Evolutionary conservation across 1,140 invertebrate genomes (phyloP).

Genomic region (Magallana ariakensis): DNA sequence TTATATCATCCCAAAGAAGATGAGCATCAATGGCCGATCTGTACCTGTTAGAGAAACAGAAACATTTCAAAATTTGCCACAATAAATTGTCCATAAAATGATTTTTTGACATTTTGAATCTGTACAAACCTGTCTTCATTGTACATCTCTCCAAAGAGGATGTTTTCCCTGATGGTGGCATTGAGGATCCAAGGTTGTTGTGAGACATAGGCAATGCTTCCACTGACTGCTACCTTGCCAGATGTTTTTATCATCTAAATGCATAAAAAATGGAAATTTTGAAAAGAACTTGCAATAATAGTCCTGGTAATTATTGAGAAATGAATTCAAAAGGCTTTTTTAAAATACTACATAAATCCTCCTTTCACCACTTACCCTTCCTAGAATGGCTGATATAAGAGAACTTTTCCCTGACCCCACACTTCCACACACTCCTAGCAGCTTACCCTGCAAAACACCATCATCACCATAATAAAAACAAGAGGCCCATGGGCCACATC

Average conservation of each 20-base stretch:
- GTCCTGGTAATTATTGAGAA: no score
- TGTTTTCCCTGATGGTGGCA: conserved; percentile 85
- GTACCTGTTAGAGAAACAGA: no score
- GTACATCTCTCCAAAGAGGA: conserved; percentile 83
- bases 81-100: neutral
- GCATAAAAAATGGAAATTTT: no score
- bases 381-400: conserved; percentile 90
- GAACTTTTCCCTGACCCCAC: conserved; percentile 96
- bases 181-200: conserved; percentile 87
- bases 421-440: conserved; percentile 87
- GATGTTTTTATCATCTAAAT: conserved; percentile 76
- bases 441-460: conserved; percentile 79
- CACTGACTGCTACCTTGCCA: conserved; percentile 83
- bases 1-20: no score
- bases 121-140: conserved; percentile 80
- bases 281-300: no score
- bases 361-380: conserved; percentile 85
- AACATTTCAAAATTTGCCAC: neutral
- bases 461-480: no score
- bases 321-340: no score
- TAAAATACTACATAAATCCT: no score
- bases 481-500: no score
- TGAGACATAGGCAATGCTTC: conserved; percentile 84
- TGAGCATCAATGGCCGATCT: no score
- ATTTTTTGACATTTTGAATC: neutral